Evolutionary conservation across 2,888 invertebrate species (phyloP).

Genomic region (Eupithecia abbreviata): DNA sequence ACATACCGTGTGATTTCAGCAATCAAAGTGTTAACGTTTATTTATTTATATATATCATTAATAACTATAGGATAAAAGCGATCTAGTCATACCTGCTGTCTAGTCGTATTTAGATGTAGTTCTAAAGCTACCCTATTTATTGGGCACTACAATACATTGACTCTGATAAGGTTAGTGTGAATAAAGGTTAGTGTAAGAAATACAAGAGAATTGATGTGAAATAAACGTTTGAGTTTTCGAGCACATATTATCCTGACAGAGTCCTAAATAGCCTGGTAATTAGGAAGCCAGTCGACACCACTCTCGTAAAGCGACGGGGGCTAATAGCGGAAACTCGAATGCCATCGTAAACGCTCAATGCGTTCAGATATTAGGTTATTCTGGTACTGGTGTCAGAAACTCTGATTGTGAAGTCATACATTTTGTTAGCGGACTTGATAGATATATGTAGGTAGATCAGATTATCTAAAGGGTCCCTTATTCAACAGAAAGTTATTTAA

Average conservation of each 20-base stretch:
- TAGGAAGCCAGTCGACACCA: slow-evolving; percentile 6
- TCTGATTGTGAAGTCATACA: background rate
- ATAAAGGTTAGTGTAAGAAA: too few relatives aligned
- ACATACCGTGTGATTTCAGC: too few relatives aligned
- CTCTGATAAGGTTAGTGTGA: background rate
- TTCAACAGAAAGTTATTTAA: too few relatives aligned
- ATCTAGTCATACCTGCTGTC: too few relatives aligned
- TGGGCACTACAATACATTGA: background rate
- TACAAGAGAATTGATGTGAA: background rate
- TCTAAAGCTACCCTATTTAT: too few relatives aligned
- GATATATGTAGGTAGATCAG: too few relatives aligned
- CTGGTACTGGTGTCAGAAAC: background rate
- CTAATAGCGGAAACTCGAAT: background rate
- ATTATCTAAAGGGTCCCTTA: too few relatives aligned
- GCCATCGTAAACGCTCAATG: slow-evolving; percentile 10
- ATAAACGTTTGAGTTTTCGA: background rate
- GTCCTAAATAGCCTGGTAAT: slow-evolving; percentile 25
- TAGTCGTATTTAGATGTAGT: too few relatives aligned
- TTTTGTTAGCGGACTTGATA: background rate
- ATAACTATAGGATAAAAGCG: too few relatives aligned
- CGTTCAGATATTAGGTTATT: background rate
- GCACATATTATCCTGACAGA: slow-evolving; percentile 8
- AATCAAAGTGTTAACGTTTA: too few relatives aligned
- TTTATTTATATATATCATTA: too few relatives aligned
- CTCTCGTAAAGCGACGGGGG: background rate